phyloP scores from a whole-genome alignment of 2,797 vertebrate species.

The Malurus splendens region DNA sequence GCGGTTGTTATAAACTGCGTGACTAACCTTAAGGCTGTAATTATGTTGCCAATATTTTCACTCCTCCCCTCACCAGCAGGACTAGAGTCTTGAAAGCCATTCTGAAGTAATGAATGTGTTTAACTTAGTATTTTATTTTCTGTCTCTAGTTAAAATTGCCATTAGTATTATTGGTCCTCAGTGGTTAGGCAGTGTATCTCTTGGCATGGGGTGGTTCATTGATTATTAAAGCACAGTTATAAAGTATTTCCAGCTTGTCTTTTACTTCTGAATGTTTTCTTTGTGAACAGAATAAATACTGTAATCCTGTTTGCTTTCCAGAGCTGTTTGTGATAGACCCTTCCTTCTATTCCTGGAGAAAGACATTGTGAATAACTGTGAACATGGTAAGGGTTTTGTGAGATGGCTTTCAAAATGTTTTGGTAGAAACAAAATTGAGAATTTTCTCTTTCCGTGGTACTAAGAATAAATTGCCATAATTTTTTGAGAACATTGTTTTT shows the following conservation, averaged over 20 bases:
- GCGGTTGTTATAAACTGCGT: background rate
- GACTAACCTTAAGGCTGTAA: background rate
- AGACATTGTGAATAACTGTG: background rate
- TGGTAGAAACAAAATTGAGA: background rate
- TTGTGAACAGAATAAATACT: background rate
- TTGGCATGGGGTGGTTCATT: background rate
- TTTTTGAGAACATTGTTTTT: background rate
- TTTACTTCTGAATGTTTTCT: background rate
- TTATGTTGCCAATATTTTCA: background rate
- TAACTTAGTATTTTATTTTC: background rate
- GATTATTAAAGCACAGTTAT: background rate
- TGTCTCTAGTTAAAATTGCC: background rate
- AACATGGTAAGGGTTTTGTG: conserved; percentile 65
- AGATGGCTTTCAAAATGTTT: background rate
- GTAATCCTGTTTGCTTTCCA: background rate
- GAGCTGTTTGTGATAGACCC: background rate
- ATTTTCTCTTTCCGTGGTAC: background rate
- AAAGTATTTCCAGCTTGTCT: background rate
- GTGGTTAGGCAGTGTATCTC: background rate
- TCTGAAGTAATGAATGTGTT: background rate
- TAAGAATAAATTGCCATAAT: background rate
- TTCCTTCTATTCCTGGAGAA: background rate
- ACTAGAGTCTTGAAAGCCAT: background rate
- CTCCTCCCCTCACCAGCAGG: background rate
- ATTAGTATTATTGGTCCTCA: background rate